Percentiles rank a stretch among this genome's conserved stretches.
phyloP scores from a whole-genome alignment of 2,888 invertebrate genomes.

The Xestia ashworthii region DNA sequence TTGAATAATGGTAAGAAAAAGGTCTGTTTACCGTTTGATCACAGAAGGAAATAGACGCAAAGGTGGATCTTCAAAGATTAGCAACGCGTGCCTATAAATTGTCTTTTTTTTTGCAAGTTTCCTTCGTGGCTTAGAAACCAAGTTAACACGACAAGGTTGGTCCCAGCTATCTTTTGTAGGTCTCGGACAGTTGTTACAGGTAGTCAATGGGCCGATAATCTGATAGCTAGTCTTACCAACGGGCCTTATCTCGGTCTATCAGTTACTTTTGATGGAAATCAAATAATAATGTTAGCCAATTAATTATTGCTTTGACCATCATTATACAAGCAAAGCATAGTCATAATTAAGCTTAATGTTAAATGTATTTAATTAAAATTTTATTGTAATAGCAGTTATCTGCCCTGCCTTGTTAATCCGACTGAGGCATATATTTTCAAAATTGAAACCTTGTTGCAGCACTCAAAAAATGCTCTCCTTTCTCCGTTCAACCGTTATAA shows the following conservation, averaged over 20 bases:
- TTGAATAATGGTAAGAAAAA: no score
- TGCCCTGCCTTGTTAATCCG: background rate
- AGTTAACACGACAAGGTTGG: no score
- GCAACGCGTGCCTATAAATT: no score
- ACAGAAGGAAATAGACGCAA: no score
- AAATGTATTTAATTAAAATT: slow-evolving; percentile 9
- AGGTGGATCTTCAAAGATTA: no score
- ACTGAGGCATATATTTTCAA: background rate
- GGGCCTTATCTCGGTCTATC: background rate
- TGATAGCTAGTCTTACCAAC: no score
- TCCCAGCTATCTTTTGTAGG: no score
- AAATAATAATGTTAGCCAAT: background rate
- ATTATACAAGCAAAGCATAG: background rate
- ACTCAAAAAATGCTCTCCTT: slow-evolving; percentile 5
- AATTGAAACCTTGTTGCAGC: background rate
- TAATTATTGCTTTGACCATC: background rate
- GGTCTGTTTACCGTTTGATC: background rate
- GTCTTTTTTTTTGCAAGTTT: no score
- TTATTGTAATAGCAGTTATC: background rate
- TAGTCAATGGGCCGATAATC: no score
- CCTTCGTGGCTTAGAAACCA: no score
- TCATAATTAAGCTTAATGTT: background rate
- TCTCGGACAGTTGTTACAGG: no score
- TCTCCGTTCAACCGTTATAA: slow-evolving; percentile 10
- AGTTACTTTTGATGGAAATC: background rate